Evolutionary conservation across 2,797 vertebrate species (phyloP), one percentile per base, ranked within the genome.

Genomic region (Microctenopoma steveboyesi): DNA sequence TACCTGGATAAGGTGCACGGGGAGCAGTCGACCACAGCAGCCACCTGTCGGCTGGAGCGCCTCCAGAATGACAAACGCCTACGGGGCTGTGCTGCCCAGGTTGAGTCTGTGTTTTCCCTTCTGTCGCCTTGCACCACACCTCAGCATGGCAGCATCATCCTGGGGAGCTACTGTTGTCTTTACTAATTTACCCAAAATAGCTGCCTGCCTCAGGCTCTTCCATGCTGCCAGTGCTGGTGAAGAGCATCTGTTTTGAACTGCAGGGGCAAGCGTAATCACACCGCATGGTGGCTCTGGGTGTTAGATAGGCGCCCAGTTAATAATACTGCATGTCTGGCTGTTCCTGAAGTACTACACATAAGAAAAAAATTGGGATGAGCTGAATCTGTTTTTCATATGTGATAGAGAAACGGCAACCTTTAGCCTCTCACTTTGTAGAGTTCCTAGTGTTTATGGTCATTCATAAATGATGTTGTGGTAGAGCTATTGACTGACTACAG

Each of bases 121-220:
- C 90, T 84, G 88, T 88, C 77, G 86, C 86, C 88, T 89, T 72
- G 84, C 82, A 60, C 86, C 72, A 60, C 85, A 76, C 73, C 88
- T 82, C 86, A 77, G 83, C 74, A 57, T 88, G 90, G 89, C 90
- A 87, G 88, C 81, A 57, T 86, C 87, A 86, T 86, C 86, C 86
- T 83, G 82, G 87, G 80, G 88, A 92, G 87, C 89, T 84, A 88
- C 87, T 92, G 88, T 91, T 89, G 86, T 92, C 90, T 92, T 91
- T 90, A 86, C 84, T 89, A 88, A 90, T 92, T 92, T 91, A 91
- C 89, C 91, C 82, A 85, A 90, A 92, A 92, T 92, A 92, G 89
- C 87, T 28, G 60, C 74, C 73, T 60, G 86, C 86, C 85, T 79
- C 64, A 13, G 86, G 88, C 85, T 74, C 74, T 45, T 81, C 76